Evolutionary conservation across 2,797 vertebrate species (phyloP).

Genomic region (Trachurus trachurus): DNA sequence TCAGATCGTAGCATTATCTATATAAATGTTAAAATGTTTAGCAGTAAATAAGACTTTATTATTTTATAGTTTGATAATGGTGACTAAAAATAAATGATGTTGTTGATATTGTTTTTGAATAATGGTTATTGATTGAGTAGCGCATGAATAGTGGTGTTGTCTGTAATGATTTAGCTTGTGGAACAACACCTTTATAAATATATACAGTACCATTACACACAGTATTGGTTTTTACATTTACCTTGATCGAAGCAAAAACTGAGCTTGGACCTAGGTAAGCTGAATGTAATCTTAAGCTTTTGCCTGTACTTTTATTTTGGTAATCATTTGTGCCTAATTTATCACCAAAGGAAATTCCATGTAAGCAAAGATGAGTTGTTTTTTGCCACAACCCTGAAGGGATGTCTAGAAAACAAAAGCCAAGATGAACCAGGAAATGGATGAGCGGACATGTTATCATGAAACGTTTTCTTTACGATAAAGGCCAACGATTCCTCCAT

Average conservation of each 20-base stretch:
- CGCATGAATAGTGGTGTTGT: too few species aligned
- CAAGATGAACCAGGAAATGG: not conserved
- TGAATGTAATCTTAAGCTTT: not conserved
- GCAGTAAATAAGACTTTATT: not conserved
- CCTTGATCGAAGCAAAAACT: not conserved
- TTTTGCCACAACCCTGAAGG: not conserved
- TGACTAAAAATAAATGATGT: too few species aligned
- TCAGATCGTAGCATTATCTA: not conserved
- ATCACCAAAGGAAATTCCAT: not conserved
- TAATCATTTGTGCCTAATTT: not conserved
- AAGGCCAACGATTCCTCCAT: not conserved
- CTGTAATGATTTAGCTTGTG: not conserved
- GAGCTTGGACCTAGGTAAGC: not conserved
- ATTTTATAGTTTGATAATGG: not conserved
- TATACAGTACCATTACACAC: too few species aligned
- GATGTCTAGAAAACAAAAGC: slow-evolving; percentile 4
- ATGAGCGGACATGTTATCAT: not conserved
- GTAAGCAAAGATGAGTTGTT: not conserved
- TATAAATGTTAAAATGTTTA: too few species aligned
- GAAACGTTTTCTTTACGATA: not conserved
- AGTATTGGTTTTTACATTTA: not conserved
- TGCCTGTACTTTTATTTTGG: not conserved
- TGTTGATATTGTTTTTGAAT: too few species aligned
- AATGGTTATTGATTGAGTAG: not conserved
- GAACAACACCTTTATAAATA: not conserved